Percentiles rank a stretch among this genome's conserved stretches.
phyloP scores from a whole-genome alignment of 2,888 invertebrate species.

The Caenorhabditis drosophilae region DNA sequence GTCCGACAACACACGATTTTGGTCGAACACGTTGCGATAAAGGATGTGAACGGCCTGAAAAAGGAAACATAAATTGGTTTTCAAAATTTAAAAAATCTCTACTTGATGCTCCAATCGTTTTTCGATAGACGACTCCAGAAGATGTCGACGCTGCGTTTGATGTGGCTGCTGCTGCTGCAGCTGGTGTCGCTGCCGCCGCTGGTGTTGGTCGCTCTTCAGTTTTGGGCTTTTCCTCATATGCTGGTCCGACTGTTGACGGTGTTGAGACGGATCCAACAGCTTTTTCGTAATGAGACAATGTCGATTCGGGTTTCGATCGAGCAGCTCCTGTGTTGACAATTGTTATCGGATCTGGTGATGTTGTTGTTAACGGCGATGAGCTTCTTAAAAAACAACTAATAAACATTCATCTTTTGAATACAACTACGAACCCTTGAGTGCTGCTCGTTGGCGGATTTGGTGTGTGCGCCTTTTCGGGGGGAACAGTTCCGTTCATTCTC shows the following conservation, averaged over 20 bases:
- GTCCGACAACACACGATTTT: constrained; percentile 60
- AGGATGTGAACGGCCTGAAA: constrained; percentile 7
- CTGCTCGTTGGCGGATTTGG: constrained; percentile 24
- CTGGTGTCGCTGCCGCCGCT: constrained; percentile 13
- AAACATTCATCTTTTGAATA: neutral
- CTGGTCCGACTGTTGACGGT: constrained; percentile 17
- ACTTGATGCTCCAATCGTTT: constrained; percentile 32
- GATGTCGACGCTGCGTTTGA: constrained; percentile 2
- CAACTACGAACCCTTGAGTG: constrained; percentile 14
- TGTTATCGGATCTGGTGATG: constrained; percentile 26
- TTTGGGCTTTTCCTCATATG: constrained; percentile 16
- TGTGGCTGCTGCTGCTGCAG: constrained; percentile 13
- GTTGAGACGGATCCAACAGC: constrained; percentile 19
- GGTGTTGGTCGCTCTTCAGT: constrained; percentile 13
- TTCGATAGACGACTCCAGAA: constrained; percentile 14
- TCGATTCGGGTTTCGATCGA: too few relatives aligned
- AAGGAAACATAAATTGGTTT: neutral
- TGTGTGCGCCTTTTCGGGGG: neutral
- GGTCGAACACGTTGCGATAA: constrained; percentile 45
- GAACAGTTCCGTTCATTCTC: neutral
- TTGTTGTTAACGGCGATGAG: constrained; percentile 8
- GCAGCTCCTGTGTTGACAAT: constrained; percentile 2
- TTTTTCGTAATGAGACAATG: neutral
- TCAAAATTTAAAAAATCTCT: constrained; percentile 3
- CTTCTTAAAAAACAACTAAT: constrained; percentile 1